These are phyloP conservation scores for Trichoplax adhaerens DNA, from an alignment of 37 sponge, comb jelly and placozoan species.

Conservation along the genomic window DNA sequence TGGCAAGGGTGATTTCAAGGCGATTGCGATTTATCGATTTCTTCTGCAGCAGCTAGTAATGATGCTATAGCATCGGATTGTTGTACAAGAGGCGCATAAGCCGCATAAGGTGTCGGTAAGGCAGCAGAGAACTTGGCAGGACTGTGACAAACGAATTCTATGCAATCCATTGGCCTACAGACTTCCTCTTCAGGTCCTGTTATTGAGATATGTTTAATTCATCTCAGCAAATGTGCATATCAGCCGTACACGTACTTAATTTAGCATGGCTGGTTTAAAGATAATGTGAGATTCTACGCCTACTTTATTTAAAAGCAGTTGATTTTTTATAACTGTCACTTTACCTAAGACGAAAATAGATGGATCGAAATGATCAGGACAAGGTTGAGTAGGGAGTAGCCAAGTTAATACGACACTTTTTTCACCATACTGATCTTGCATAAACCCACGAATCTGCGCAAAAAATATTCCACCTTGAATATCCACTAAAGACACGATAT, in stretches of 20 bases:
- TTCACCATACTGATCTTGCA: constrained; percentile 43
- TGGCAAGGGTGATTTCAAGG: no score
- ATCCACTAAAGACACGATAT: constrained; percentile 54
- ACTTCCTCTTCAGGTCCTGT: constrained; percentile 63
- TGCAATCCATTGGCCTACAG: constrained; percentile 24
- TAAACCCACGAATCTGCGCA: constrained; percentile 44
- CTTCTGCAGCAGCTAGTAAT: no score
- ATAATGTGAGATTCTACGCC: no score
- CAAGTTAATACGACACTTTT: constrained; percentile 40
- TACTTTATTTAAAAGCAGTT: not conserved
- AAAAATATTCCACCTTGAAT: constrained; percentile 40
- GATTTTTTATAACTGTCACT: not conserved
- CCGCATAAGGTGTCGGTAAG: no score
- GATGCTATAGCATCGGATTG: no score
- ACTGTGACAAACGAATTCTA: constrained; percentile 51
- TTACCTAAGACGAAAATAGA: constrained; percentile 41
- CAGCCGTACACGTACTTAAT: not conserved
- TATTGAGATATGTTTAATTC: no score
- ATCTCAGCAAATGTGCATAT: no score
- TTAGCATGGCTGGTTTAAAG: not conserved
- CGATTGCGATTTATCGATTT: no score
- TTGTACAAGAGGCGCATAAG: no score
- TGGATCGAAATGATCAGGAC: constrained; percentile 53
- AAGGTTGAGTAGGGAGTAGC: constrained; percentile 40
- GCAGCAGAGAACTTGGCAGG: not conserved